Conservation (phyloP, 2,888 invertebrate genomes). For the Creontiades dilutus region DNA sequence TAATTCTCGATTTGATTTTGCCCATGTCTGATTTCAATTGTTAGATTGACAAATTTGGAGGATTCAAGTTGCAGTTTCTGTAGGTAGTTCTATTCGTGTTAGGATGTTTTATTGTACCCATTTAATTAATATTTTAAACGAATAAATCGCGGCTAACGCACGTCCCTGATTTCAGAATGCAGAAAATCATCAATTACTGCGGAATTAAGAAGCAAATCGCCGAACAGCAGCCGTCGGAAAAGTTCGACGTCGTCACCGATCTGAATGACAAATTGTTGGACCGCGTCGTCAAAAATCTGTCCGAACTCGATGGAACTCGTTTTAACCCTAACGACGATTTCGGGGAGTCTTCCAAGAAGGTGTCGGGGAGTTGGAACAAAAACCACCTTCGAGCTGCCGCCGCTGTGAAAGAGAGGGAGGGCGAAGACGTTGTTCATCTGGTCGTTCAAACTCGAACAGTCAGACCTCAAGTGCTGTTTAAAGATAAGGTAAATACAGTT, state of each 20-base stretch:
- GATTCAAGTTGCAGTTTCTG: no score
- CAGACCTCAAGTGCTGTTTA: slow-evolving; percentile 91
- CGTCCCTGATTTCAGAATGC: no score
- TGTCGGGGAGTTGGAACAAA: slow-evolving; percentile 74
- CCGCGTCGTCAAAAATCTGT: slow-evolving; percentile 69
- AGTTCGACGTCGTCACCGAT: slow-evolving; percentile 72
- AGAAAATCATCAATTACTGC: slow-evolving; percentile 81
- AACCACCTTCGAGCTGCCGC: slow-evolving; percentile 59
- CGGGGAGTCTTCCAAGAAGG: slow-evolving; percentile 67
- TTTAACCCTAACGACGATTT: slow-evolving; percentile 70
- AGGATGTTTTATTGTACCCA: neutral
- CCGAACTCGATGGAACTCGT: slow-evolving; percentile 72
- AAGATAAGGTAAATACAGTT: slow-evolving; percentile 81
- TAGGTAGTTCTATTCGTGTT: neutral
- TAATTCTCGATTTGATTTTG: no score
- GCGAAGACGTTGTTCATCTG: slow-evolving; percentile 82
- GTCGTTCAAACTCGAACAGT: slow-evolving; percentile 80
- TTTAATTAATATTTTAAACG: neutral
- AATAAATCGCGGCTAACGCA: no score
- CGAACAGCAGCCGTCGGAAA: slow-evolving; percentile 58
- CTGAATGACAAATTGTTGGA: slow-evolving; percentile 74
- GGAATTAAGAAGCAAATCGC: slow-evolving; percentile 81
- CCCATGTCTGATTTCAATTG: no score
- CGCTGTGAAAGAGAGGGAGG: slow-evolving; percentile 64
- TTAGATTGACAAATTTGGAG: no score